phyloP scores from a whole-genome alignment of 2,888 invertebrate genomes.

The Watsonalla cultraria region DNA sequence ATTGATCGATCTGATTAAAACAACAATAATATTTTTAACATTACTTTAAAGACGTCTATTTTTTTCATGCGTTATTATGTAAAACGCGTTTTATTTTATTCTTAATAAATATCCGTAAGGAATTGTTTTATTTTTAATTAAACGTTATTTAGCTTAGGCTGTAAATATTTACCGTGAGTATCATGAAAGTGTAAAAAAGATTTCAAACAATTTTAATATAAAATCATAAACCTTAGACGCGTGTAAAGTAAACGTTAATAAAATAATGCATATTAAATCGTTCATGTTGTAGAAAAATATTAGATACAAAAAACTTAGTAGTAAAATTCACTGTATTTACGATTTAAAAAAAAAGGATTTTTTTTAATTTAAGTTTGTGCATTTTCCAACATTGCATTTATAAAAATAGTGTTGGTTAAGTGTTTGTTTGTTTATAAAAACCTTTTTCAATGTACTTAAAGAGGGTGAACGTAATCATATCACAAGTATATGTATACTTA shows the following conservation, averaged over 20 bases:
- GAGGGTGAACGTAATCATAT: slow-evolving; percentile 69
- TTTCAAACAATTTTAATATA: slow-evolving; percentile 39
- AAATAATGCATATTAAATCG: slow-evolving; percentile 64
- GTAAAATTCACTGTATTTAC: slow-evolving; percentile 37
- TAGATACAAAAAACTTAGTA: slow-evolving; percentile 45
- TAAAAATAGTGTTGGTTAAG: slow-evolving; percentile 12
- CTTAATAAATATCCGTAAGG: slow-evolving; percentile 31
- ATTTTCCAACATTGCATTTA: slow-evolving; percentile 40
- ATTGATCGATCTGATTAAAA: slow-evolving; percentile 39
- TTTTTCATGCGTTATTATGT: slow-evolving; percentile 8
- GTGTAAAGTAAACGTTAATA: slow-evolving; percentile 63
- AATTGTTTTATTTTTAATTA: slow-evolving; percentile 36
- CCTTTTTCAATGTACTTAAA: slow-evolving; percentile 23
- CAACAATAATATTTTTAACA: slow-evolving; percentile 17
- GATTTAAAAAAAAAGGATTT: slow-evolving; percentile 16
- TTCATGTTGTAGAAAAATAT: slow-evolving; percentile 73
- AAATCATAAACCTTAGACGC: slow-evolving; percentile 45
- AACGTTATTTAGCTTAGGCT: slow-evolving; percentile 35
- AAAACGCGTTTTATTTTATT: slow-evolving; percentile 23
- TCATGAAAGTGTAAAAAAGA: slow-evolving; percentile 59
- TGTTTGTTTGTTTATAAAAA: slow-evolving; percentile 17
- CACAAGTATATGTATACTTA: slow-evolving; percentile 66
- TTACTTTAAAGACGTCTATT: slow-evolving; percentile 3
- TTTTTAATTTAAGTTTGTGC: slow-evolving; percentile 23
- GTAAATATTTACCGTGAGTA: slow-evolving; percentile 69